Conservation (phyloP, 2,113 vertebrate species). For the Nyctereutes procyonoides region DNA sequence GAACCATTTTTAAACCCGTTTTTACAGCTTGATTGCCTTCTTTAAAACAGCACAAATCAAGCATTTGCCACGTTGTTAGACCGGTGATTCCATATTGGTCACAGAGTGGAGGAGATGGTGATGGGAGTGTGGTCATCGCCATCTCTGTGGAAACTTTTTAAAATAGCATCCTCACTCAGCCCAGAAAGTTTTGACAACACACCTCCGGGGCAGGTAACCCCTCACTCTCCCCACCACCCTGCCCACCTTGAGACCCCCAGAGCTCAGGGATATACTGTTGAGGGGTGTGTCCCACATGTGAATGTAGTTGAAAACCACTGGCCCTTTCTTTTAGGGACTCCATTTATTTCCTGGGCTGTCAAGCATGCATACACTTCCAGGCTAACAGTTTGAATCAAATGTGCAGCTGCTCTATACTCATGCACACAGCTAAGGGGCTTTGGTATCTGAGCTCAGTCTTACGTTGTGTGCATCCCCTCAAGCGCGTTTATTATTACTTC, state of each 20-base stretch:
- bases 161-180: background rate
- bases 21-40: background rate
- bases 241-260: background rate
- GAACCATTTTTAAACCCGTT: background rate
- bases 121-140: fast-evolving
- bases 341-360: background rate
- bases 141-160: background rate
- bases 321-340: background rate
- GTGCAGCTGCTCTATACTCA: background rate
- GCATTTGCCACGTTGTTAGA: background rate
- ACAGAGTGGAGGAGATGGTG: too few relatives aligned
- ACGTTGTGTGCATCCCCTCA: background rate
- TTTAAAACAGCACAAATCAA: background rate
- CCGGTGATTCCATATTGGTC: background rate
- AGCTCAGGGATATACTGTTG: fast-evolving
- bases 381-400: background rate
- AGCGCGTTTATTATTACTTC: background rate
- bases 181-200: background rate
- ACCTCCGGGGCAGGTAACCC: background rate
- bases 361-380: background rate
- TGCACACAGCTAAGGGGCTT: background rate
- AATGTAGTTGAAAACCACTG: fast-evolving
- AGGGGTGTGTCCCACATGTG: background rate
- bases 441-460: background rate
- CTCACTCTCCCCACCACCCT: background rate